Percentiles rank a stretch among this genome's conserved stretches.
phyloP scores from a whole-genome alignment of 2,888 invertebrate genomes.

The Polyommatus icarus region DNA sequence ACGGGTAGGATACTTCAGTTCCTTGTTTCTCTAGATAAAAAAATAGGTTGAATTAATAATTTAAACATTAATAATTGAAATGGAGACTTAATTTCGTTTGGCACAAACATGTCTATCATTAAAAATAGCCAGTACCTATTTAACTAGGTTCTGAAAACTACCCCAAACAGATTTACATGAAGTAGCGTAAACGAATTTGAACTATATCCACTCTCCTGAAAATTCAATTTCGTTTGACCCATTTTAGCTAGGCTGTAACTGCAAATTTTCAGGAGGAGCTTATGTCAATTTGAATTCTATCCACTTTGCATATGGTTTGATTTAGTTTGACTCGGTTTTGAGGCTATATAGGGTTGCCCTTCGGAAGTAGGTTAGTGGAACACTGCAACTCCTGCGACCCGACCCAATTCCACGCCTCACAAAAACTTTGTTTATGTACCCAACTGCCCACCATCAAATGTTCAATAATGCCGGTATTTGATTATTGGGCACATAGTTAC shows the following conservation, averaged over 20 bases:
- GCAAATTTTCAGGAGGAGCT: neutral
- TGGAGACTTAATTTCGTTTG: neutral
- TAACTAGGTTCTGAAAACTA: neutral
- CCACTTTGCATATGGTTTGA: neutral
- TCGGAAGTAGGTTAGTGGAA: conserved; percentile 69
- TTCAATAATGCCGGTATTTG: neutral
- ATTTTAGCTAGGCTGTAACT: neutral
- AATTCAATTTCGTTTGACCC: neutral
- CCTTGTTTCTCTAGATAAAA: too few relatives aligned
- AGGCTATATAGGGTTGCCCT: conserved; percentile 51
- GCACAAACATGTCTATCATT: neutral
- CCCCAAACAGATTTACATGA: neutral
- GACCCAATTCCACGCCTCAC: conserved; percentile 63
- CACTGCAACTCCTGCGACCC: conserved; percentile 58
- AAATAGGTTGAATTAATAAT: too few relatives aligned
- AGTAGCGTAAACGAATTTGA: neutral
- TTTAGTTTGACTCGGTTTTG: conserved; percentile 28
- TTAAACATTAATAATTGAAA: neutral
- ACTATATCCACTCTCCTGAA: neutral
- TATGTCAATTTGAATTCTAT: neutral
- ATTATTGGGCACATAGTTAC: too few relatives aligned
- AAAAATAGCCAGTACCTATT: neutral
- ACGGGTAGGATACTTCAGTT: too few relatives aligned
- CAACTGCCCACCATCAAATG: neutral
- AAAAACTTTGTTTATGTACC: conserved; percentile 44